Base-by-base conservation (phyloP, 1,140 invertebrate species). In the Micrasema longulum region DNA sequence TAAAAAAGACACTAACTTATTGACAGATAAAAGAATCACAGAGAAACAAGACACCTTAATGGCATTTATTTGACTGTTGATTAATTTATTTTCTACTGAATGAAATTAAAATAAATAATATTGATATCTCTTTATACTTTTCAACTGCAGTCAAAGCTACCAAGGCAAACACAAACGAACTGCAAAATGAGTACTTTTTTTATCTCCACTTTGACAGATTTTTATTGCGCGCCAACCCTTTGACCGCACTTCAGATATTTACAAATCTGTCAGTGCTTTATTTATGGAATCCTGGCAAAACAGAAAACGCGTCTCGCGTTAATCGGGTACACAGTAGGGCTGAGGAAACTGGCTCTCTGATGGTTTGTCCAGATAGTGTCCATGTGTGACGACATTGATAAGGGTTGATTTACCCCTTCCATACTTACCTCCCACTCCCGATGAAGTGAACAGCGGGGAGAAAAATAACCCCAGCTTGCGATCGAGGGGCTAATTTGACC, bases 331-430 rank as follows among this genome's bases (percentile, higher is more conserved):
- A 60, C 55, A 60, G 55, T 20, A 41, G 20, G 55, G 55, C 18
- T 23, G 55, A 60, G 22, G 41, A 36, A 60, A 36, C 38, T 22
- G n/a, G 55, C 55, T 35, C 16, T 6, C 36, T 22, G 55, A 60
- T 60, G 36, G 36, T 60, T 7, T 41, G 55, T 60, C 55, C 20
- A 60, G 55, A 60, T 60, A 60, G 55, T 41, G 55, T 60, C 55
- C 55, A n/a, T 60, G 55, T 60, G 55, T 60, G 55, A 60, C 55
- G 55, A 60, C 55, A 60, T 60, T 60, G 55, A 60, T 60, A 43
- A 11, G 55, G 55, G 55, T 60, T 22, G 18, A 43, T 43, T 9
- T 41, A 22, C 55, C 55, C 55, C 55, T 60, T 23, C 36, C 22
- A 23, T 1, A 38, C 35, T 60, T 60, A 31, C 18, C 14, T 35